Evolutionary conservation across 2,888 invertebrate species (phyloP).

Genomic region (Willowsia nigromaculata): DNA sequence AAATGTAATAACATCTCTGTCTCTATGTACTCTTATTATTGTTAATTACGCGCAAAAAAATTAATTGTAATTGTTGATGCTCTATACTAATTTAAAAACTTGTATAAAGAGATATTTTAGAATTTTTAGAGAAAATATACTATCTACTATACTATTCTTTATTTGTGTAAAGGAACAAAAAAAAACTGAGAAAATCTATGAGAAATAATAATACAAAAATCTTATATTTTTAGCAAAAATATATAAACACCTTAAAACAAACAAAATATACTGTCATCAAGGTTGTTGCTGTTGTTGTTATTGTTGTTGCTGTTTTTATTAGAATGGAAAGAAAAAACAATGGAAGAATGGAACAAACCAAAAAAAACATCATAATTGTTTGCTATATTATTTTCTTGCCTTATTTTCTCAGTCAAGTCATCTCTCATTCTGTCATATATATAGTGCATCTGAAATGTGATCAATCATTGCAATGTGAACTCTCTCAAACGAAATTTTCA

Average conservation of each 20-base stretch:
- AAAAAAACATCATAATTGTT: no score
- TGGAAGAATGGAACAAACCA: not conserved
- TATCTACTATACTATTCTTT: not conserved
- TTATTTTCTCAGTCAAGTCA: not conserved
- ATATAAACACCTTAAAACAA: not conserved
- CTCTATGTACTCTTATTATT: not conserved
- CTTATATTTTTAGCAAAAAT: conserved; percentile 70
- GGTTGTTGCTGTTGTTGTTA: conserved; percentile 16
- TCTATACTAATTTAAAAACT: no score
- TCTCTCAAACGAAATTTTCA: no score
- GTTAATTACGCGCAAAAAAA: not conserved
- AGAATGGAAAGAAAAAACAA: not conserved
- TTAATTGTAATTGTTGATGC: not conserved
- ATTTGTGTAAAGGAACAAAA: not conserved
- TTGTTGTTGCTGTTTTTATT: not conserved
- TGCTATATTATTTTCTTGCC: not conserved
- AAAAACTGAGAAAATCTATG: conserved; percentile 50
- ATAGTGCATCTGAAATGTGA: no score
- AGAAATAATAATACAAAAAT: conserved; percentile 64
- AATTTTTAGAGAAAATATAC: conserved; percentile 2
- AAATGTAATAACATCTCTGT: no score
- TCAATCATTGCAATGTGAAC: no score
- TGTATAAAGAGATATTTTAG: conserved; percentile 24
- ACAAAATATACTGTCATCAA: not conserved
- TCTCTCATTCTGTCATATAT: no score